phyloP scores from a whole-genome alignment of 2,888 invertebrate species.

The Agonopterix heracliana region DNA sequence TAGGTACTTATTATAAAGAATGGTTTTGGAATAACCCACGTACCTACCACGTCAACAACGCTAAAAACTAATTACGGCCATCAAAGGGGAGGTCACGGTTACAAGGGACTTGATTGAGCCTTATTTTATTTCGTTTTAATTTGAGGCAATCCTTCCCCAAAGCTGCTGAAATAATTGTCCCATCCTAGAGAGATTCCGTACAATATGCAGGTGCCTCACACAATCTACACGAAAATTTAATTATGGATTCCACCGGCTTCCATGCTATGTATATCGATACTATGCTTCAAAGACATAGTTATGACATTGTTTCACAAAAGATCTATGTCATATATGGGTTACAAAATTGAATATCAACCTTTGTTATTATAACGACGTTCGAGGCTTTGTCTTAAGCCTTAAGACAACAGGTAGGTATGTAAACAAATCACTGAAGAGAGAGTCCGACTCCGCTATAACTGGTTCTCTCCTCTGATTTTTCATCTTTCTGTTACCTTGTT shows the following conservation, averaged over 20 bases:
- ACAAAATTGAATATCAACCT: no score
- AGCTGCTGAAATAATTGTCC: constrained; percentile 1
- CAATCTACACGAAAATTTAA: constrained; percentile 26
- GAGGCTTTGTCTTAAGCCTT: no score
- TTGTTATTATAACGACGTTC: no score
- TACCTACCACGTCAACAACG: neutral
- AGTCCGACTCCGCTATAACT: no score
- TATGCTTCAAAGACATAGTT: constrained; percentile 33
- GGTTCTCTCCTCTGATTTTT: no score
- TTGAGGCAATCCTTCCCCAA: constrained; percentile 18
- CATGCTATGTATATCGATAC: constrained; percentile 6
- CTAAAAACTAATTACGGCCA: constrained; percentile 52
- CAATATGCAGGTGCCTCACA: constrained; percentile 12
- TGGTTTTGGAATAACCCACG: no score
- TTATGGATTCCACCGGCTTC: constrained; percentile 28
- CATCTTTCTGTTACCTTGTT: no score
- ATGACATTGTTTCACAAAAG: neutral
- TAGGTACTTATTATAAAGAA: no score
- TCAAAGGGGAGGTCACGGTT: constrained; percentile 42
- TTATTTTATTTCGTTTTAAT: constrained; percentile 36
- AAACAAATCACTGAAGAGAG: no score
- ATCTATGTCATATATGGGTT: no score
- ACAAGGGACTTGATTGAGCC: constrained; percentile 41
- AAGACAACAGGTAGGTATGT: no score
- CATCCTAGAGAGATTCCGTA: neutral